Evolutionary conservation across 1,140 invertebrate genomes (phyloP), one percentile per base, ranked within the genome.

Genomic region (Brachionus koreanus): DNA sequence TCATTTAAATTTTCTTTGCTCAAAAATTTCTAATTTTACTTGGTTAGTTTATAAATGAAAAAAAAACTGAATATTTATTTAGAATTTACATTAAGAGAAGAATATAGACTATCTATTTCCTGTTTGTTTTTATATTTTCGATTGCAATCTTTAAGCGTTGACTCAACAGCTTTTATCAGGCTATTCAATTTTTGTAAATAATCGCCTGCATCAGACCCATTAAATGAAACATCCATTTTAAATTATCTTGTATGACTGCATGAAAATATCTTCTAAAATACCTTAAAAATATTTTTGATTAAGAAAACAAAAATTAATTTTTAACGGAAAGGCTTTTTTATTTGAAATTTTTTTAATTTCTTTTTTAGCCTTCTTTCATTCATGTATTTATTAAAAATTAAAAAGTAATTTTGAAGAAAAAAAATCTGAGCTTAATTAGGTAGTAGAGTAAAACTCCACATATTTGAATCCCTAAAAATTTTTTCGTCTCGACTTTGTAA

Each of bases 1-100:
- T 79, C 76, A 65, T 79, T 79, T n/a, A 79, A 43, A 61, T 65
- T 79, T 35, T 79, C 76, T 19, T 79, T 65, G 9, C 19, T 57
- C 33, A 65, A 19, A 25, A 79, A 79, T 25, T 57, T 65, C 76
- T 79, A 61, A 7, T 49, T 61, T 35, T 49, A 61, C 16, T 12
- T n/a, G n/a, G n/a, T n/a, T n/a, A 0, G 19, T 33, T 6, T n/a
- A 33, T n/a, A 52, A n/a, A 12, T 33, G 25, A 29, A 46, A 25
- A 33, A 37, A 77, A 29, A 2, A 29, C 29, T 29, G 29, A 29
- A 2, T 9, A 5, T 5, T 49, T n/a, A n/a, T n/a, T 49, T 33
- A 25, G 23, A 25, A 35, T n/a, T 61, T 79, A 79, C 76, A 23
- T 16, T 61, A 9, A 79, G 42, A 25, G 25, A 16, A 61, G 33